A percentile compares a stretch with the other conserved stretches of the same genome.
These are phyloP conservation scores for Amitus sp. DNA, from an alignment of 2,888 invertebrate species.

Conservation along the genomic window DNA sequence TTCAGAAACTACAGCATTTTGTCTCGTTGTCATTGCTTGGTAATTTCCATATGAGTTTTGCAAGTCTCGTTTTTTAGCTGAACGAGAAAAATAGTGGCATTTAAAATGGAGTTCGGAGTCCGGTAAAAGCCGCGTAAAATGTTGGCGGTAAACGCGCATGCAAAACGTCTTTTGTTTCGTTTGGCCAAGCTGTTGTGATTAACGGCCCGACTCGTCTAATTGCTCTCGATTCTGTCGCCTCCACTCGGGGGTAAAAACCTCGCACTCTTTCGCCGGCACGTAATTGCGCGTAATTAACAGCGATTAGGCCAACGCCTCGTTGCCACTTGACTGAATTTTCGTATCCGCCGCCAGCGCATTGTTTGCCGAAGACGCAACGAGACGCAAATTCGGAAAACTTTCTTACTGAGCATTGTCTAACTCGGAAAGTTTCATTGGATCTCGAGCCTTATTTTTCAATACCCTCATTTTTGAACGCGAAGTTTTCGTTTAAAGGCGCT, in stretches of 20 bases:
- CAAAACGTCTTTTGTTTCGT: constrained; percentile 39
- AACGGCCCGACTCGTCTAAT: constrained; percentile 42
- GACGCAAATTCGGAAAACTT: constrained; percentile 16
- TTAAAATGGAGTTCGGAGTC: constrained; percentile 14
- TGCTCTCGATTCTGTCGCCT: constrained; percentile 45
- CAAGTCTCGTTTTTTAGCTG: neutral
- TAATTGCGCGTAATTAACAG: constrained; percentile 58
- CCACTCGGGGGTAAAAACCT: constrained; percentile 40
- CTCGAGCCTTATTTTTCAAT: no score
- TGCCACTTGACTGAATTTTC: constrained; percentile 46
- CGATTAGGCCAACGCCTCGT: constrained; percentile 50
- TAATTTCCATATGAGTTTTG: no score
- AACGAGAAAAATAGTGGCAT: constrained; percentile 17
- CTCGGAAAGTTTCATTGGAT: no score
- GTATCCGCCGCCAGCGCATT: constrained; percentile 36
- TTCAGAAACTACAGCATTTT: no score
- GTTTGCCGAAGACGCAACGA: constrained; percentile 35
- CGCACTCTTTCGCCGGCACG: constrained; percentile 40
- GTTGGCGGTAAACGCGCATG: constrained; percentile 18
- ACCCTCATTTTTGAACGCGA: no score
- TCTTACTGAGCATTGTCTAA: no score
- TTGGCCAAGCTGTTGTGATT: constrained; percentile 37
- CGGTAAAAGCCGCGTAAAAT: constrained; percentile 24
- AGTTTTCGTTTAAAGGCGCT: no score
- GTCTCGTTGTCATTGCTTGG: no score